A percentile compares a stretch with the other conserved stretches of the same genome.
Evolutionary conservation across 1,140 invertebrate genomes (phyloP).

Genomic region (Lasioglossum albipes): DNA sequence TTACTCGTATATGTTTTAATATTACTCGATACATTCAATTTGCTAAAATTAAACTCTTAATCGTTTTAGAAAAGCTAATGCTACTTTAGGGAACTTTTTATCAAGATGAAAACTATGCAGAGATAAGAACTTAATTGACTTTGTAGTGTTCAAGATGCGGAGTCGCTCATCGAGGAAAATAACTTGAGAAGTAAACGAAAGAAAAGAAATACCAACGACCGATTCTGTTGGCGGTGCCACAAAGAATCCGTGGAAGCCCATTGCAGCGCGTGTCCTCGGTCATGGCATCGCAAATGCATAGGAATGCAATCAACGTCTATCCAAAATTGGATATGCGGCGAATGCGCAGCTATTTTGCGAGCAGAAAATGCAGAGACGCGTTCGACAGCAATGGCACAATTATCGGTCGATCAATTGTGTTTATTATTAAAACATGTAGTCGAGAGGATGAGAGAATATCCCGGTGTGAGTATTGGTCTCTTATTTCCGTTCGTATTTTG

Average conservation of each 20-base stretch:
- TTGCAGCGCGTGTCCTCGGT: slow-evolving; percentile 92
- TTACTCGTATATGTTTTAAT: background rate
- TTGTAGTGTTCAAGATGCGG: slow-evolving; percentile 32
- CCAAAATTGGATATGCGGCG: slow-evolving; percentile 91
- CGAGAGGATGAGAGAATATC: slow-evolving; percentile 85
- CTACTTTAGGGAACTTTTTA: background rate
- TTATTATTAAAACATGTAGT: slow-evolving; percentile 88
- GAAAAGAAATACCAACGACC: slow-evolving; percentile 82
- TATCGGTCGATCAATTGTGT: slow-evolving; percentile 87
- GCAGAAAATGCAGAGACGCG: slow-evolving; percentile 88
- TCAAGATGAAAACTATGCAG: background rate
- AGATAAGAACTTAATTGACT: slow-evolving; percentile 7
- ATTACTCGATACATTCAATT: background rate
- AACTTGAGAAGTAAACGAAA: slow-evolving; percentile 48
- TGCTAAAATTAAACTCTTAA: background rate
- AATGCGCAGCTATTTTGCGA: slow-evolving; percentile 89
- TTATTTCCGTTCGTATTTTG: background rate
- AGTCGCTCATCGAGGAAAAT: slow-evolving; percentile 30
- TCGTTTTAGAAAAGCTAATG: background rate
- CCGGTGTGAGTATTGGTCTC: slow-evolving; percentile 83
- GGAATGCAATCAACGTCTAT: slow-evolving; percentile 79
- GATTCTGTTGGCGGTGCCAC: slow-evolving; percentile 94
- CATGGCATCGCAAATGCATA: slow-evolving; percentile 90
- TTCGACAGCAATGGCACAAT: slow-evolving; percentile 86
- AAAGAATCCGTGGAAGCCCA: slow-evolving; percentile 83